A percentile compares a stretch with the other conserved stretches of the same genome.
These are phyloP conservation scores for Patella pellucida DNA, from an alignment of 2,888 invertebrate genomes.

Conservation along the genomic window DNA sequence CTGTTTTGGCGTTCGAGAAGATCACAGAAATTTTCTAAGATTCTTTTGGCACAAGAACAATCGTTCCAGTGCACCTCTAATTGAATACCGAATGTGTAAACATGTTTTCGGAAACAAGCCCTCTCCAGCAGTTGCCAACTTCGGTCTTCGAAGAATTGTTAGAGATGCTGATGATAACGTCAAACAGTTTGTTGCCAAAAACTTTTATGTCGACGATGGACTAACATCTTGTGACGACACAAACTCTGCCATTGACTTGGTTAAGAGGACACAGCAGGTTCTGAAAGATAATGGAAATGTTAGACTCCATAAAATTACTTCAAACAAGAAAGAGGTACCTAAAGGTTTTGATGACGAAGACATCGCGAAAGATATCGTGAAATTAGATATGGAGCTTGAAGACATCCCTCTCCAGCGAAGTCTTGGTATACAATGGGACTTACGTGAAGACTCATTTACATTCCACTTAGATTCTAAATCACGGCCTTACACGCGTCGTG, in stretches of 20 bases:
- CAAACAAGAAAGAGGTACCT: slow-evolving; percentile 28
- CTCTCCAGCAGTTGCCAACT: slow-evolving; percentile 41
- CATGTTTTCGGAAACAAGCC: slow-evolving; percentile 44
- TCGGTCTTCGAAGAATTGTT: slow-evolving; percentile 31
- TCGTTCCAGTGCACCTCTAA: slow-evolving; percentile 26
- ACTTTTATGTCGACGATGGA: slow-evolving; percentile 45
- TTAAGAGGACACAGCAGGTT: slow-evolving; percentile 37
- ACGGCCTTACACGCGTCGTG: neutral
- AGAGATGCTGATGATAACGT: slow-evolving; percentile 27
- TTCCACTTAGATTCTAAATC: neutral
- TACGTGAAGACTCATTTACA: neutral
- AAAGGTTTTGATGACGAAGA: slow-evolving; percentile 26
- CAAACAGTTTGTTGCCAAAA: slow-evolving; percentile 28
- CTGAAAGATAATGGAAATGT: slow-evolving; percentile 27
- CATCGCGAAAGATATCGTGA: slow-evolving; percentile 21
- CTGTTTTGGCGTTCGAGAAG: slow-evolving; percentile 29
- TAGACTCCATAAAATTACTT: slow-evolving; percentile 39
- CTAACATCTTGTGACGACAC: slow-evolving; percentile 27
- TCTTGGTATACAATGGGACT: neutral
- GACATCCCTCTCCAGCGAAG: neutral
- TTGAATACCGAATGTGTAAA: slow-evolving; percentile 40
- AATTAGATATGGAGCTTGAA: slow-evolving; percentile 20
- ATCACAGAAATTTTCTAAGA: slow-evolving; percentile 36
- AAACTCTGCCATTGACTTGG: slow-evolving; percentile 29
- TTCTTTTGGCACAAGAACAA: slow-evolving; percentile 43